Evolutionary conservation across 2,113 vertebrate genomes (phyloP).

Genomic region (Amia ocellicauda): DNA sequence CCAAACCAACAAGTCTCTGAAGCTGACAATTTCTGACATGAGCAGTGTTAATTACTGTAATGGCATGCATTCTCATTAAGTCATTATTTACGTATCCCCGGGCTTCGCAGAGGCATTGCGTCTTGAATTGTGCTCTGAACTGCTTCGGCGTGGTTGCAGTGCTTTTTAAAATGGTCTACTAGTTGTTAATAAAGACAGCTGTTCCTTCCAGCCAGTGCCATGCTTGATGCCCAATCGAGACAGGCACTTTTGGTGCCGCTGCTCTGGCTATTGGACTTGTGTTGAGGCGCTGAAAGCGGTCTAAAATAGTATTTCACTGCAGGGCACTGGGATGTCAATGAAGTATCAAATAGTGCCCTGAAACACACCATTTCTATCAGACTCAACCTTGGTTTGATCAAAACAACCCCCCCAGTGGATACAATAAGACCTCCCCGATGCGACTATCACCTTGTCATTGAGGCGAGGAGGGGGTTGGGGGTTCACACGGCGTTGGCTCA

Average conservation of each 20-base stretch:
- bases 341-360: constrained; percentile 47
- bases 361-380: constrained; percentile 36
- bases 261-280: neutral
- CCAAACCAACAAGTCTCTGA: constrained; percentile 51
- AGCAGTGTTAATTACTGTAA: constrained; percentile 73
- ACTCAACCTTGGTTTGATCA: constrained; percentile 21
- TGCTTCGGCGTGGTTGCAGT: constrained; percentile 40
- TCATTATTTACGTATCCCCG: constrained; percentile 62
- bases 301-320: constrained; percentile 51
- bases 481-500: too few relatives aligned
- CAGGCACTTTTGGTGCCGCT: neutral
- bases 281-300: constrained; percentile 23
- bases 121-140: constrained; percentile 32
- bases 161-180: constrained; percentile 41
- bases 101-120: constrained; percentile 48
- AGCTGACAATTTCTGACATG: constrained; percentile 67
- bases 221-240: constrained; percentile 40
- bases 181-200: constrained; percentile 64
- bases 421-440: constrained; percentile 25
- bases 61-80: constrained; percentile 67
- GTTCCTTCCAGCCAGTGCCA: constrained; percentile 62
- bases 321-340: constrained; percentile 53
- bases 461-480: constrained; percentile 4
- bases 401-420: constrained; percentile 35
- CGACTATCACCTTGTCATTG: constrained; percentile 26